phyloP scores from a whole-genome alignment of 2,888 invertebrate species.

The Andricus curvator region DNA sequence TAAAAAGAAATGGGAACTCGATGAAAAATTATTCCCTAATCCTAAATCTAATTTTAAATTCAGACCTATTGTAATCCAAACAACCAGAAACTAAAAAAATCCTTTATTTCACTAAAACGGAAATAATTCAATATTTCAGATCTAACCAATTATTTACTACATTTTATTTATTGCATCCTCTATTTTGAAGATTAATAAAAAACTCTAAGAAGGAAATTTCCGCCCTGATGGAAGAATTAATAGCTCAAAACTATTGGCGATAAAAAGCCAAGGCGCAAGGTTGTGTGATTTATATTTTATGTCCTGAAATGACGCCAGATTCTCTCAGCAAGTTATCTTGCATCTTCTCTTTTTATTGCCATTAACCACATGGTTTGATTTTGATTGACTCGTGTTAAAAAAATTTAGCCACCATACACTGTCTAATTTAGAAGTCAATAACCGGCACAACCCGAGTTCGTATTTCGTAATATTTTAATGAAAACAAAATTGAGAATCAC shows the following conservation, averaged over 20 bases:
- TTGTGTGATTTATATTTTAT: conserved; percentile 9
- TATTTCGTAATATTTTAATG: not conserved
- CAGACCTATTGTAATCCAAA: too few relatives aligned
- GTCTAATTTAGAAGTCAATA: conserved; percentile 1
- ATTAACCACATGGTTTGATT: conserved; percentile 1
- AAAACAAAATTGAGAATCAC: conserved; percentile 9
- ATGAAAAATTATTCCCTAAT: not conserved
- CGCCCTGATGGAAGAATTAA: not conserved
- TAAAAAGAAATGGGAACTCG: not conserved
- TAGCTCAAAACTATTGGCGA: not conserved
- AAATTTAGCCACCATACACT: conserved; percentile 11
- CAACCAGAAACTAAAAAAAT: too few relatives aligned
- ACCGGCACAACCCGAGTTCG: not conserved
- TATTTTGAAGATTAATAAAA: not conserved
- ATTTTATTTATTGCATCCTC: not conserved
- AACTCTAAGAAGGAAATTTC: not conserved
- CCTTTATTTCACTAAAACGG: too few relatives aligned
- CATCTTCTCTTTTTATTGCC: conserved; percentile 26
- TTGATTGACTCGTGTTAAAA: conserved; percentile 26
- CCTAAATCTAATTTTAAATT: too few relatives aligned
- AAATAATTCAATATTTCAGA: too few relatives aligned
- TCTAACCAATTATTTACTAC: not conserved
- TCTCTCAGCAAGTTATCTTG: conserved; percentile 34
- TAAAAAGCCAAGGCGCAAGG: not conserved
- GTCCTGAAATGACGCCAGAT: conserved; percentile 13